Base-by-base conservation (phyloP, 2,888 invertebrate genomes). In the Didymodactylos carnosus region DNA sequence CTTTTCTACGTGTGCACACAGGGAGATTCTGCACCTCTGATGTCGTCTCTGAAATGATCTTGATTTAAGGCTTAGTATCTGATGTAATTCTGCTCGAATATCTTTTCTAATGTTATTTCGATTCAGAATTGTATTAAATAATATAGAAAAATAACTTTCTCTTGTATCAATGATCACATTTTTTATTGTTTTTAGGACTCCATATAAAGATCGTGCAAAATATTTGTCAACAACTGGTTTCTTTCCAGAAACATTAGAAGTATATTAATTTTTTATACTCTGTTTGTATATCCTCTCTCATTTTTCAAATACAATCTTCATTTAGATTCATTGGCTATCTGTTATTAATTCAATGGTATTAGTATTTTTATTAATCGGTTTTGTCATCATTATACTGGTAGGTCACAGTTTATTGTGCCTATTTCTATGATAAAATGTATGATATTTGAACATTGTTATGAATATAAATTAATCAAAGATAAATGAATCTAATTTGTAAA, bases 331-430 rank as follows among this genome's bases (percentile, higher is more conserved):
- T 78, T 86, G 86, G 85, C 79, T 86, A 76, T 85, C 85, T 39
- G 84, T 86, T 76, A 84, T 86, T 77, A 86, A 86, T 79, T 85
- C 85, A 10, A 82, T 84, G 79, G 83, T 86, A 10, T 80, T 86
- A 10, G 85, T 85, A 4, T 83, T 84, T 77, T 80, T 86, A 14
- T 80, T 86, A 19, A 82, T 85, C 71, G 84, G 84, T 16, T 85
- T 85, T 79, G 85, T 86, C 10, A 80, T 83, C 74, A 82, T 86
- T 43, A 85, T 86, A 71, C 78, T 86, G 81, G 85, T 86, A 78
- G 80, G 83, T 80, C 7, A 25, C 3, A 46, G 4, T 43, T 43
- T 14, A 23, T 41, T 41, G 14, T 35, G 35, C 19, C 19, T 6
- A 29, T 25, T n/a, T 19, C 27, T n/a, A 16, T 35, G 39, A 39